Conservation (phyloP, 2,888 invertebrate species). For the Drosophila antonietae region DNA sequence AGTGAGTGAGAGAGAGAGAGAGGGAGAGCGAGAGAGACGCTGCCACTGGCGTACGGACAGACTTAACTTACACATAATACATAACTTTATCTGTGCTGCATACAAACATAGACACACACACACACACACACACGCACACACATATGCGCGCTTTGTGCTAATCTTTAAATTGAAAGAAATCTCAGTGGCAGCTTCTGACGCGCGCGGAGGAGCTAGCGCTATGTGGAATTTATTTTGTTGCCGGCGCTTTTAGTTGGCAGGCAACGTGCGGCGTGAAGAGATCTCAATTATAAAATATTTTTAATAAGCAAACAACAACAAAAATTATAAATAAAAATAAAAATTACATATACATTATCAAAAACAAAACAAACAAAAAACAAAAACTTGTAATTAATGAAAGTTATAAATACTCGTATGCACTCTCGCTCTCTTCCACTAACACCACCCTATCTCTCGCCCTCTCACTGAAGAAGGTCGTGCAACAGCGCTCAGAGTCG, state of each 20-base stretch:
- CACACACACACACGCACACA: neutral
- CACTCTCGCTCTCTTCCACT: neutral
- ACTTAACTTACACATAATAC: conserved; percentile 60
- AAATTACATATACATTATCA: conserved; percentile 7
- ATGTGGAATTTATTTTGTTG: conserved; percentile 48
- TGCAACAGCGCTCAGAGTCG: conserved; percentile 9
- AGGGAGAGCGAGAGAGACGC: conserved; percentile 20
- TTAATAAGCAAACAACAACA: neutral
- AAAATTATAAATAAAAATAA: neutral
- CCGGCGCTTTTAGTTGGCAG: conserved; percentile 60
- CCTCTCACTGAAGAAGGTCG: conserved; percentile 16
- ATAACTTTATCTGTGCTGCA: conserved; percentile 42
- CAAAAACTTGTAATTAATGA: conserved; percentile 17
- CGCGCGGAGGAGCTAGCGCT: conserved; percentile 24
- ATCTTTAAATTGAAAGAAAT: conserved; percentile 77
- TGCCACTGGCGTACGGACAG: neutral
- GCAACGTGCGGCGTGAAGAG: conserved; percentile 53
- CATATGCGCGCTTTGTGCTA: conserved; percentile 35
- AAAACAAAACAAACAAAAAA: conserved; percentile 10
- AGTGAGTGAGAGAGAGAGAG: conserved; percentile 17
- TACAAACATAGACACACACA: neutral
- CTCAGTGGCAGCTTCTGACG: conserved; percentile 60
- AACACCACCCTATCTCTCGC: neutral
- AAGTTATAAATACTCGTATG: conserved; percentile 17
- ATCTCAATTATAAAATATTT: conserved; percentile 24